These are phyloP conservation scores for Mycteria americana DNA, from an alignment of 2,797 vertebrate genomes.

Conservation along the genomic window DNA sequence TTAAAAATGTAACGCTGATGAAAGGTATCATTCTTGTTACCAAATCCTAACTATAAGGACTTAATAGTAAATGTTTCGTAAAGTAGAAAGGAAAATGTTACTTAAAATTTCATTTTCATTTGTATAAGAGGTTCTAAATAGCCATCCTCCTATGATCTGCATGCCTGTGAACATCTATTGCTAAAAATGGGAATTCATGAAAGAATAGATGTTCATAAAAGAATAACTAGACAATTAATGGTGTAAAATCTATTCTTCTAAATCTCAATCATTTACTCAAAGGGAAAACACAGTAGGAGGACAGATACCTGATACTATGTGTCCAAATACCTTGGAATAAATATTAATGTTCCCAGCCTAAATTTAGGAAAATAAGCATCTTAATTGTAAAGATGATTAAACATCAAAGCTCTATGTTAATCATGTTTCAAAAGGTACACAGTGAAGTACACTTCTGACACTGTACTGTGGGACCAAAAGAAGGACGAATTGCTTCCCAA, in stretches of 20 bases:
- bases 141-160: not conserved
- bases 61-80: not conserved
- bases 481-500: not conserved
- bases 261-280: not conserved
- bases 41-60: not conserved
- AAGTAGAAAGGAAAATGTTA: not conserved
- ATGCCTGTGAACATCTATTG: not conserved
- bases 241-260: not conserved
- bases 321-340: not conserved
- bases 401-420: not conserved
- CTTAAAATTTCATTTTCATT: not conserved
- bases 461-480: not conserved
- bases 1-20: not conserved
- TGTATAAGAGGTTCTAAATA: not conserved
- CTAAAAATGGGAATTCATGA: not conserved
- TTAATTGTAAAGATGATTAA: not conserved
- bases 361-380: not conserved
- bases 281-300: not conserved
- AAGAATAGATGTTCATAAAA: not conserved
- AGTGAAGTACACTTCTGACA: not conserved
- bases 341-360: not conserved
- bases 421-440: not conserved
- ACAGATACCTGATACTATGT: not conserved
- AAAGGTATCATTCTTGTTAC: not conserved
- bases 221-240: not conserved